Percentiles rank a stretch among this genome's conserved stretches.
phyloP scores from a whole-genome alignment of 1,140 invertebrate species.

The Euschistus heros region DNA sequence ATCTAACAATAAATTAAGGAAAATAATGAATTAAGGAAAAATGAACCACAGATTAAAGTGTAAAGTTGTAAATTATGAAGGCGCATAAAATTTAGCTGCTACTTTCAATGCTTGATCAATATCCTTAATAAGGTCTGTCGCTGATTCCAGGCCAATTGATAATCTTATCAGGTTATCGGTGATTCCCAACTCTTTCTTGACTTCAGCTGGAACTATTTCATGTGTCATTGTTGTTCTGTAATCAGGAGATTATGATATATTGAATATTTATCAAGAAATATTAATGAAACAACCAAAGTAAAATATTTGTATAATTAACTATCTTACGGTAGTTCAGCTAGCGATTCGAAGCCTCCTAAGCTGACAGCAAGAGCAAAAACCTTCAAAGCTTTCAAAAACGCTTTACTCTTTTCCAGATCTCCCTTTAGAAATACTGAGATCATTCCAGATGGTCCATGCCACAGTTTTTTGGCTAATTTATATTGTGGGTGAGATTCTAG shows the following conservation, averaged over 20 bases:
- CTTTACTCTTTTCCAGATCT: constrained; percentile 58
- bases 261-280: too few relatives aligned
- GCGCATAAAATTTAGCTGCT: neutral
- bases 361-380: constrained; percentile 87
- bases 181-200: constrained; percentile 66
- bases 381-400: constrained; percentile 68
- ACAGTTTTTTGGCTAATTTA: constrained; percentile 69
- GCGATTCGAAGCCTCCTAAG: constrained; percentile 89
- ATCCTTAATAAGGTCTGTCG: constrained; percentile 76
- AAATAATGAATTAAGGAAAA: too few relatives aligned
- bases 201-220: constrained; percentile 60
- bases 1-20: too few relatives aligned
- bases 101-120: constrained; percentile 63
- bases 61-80: too few relatives aligned
- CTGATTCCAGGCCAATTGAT: constrained; percentile 84
- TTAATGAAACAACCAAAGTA: too few relatives aligned
- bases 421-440: constrained; percentile 81
- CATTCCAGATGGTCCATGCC: constrained; percentile 85
- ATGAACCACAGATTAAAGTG: too few relatives aligned
- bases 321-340: constrained; percentile 72
- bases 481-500: constrained; percentile 87
- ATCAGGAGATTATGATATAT: neutral
- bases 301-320: constrained; percentile 33
- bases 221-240: constrained; percentile 65
- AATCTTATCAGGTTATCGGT: constrained; percentile 77